A percentile compares a stretch with the other conserved stretches of the same genome.
Evolutionary conservation across 2,888 invertebrate genomes (phyloP).

Genomic region (Loripinus fragilis): DNA sequence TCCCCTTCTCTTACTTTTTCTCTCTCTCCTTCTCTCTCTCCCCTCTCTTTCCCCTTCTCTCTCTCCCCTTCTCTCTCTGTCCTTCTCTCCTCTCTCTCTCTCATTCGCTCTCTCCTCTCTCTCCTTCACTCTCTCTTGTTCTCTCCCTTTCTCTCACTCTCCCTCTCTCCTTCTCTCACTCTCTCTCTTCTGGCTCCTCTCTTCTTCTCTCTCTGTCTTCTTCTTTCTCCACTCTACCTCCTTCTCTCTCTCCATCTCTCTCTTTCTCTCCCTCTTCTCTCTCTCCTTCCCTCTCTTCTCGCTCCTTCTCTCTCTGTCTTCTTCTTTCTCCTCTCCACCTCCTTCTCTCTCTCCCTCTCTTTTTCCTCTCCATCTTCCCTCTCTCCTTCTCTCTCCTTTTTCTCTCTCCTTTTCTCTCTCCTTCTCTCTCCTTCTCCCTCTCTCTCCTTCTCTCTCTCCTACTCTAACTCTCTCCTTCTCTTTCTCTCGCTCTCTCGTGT

Average conservation of each 20-base stretch:
- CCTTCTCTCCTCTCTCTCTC: too few relatives aligned
- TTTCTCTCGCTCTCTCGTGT: too few relatives aligned
- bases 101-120: too few relatives aligned
- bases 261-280: background rate
- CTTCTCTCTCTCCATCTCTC: too few relatives aligned
- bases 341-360: background rate
- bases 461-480: too few relatives aligned
- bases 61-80: background rate
- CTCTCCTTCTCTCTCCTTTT: slow-evolving; percentile 4
- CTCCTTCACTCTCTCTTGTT: background rate
- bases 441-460: background rate
- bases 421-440: background rate
- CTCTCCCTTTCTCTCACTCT: background rate
- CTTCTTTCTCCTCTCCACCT: slow-evolving; percentile 1
- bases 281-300: too few relatives aligned
- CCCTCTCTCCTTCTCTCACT: background rate
- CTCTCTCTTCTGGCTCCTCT: too few relatives aligned
- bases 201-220: background rate
- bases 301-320: background rate
- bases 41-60: background rate
- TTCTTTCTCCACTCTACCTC: too few relatives aligned
- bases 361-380: slow-evolving; percentile 14
- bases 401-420: background rate
- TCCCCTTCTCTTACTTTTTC: too few relatives aligned
- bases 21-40: slow-evolving; percentile 24